phyloP scores from a whole-genome alignment of 2,113 vertebrate genomes.

The Pachypanchax playfairii region DNA sequence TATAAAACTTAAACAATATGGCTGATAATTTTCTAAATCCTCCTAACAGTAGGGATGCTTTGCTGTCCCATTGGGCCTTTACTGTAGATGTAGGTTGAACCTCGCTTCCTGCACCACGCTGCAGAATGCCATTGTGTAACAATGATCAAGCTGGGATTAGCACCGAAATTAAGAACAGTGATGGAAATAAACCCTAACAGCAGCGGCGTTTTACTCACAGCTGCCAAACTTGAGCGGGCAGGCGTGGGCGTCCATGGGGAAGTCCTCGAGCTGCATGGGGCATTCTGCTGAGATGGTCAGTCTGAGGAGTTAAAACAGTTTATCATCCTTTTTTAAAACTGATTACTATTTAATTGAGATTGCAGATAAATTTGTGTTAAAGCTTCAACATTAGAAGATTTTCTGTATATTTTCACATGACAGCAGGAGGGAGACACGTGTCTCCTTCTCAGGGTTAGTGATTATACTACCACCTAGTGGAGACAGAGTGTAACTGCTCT shows the following conservation, averaged over 20 bases:
- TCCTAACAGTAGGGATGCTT: too few relatives aligned
- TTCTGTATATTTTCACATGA: too few relatives aligned
- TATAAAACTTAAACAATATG: too few relatives aligned
- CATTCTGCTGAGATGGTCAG: conserved; percentile 94
- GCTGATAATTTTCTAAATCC: too few relatives aligned
- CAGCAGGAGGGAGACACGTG: background rate
- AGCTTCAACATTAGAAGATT: too few relatives aligned
- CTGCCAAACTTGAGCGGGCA: conserved; percentile 93
- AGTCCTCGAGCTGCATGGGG: conserved; percentile 95
- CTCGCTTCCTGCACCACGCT: background rate
- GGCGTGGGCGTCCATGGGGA: conserved; percentile 94
- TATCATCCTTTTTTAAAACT: too few relatives aligned
- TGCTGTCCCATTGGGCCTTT: background rate
- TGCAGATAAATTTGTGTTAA: too few relatives aligned
- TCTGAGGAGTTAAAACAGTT: too few relatives aligned
- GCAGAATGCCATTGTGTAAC: conserved; percentile 3
- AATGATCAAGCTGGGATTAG: conserved; percentile 24
- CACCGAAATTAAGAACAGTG: background rate
- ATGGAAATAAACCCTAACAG: conserved; percentile 4
- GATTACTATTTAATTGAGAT: too few relatives aligned
- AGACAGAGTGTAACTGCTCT: background rate
- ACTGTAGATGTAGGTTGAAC: conserved; percentile 7
- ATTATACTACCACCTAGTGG: conserved; percentile 64
- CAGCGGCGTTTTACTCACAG: conserved; percentile 81
- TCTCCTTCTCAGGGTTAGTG: conserved; percentile 1